Conservation (phyloP, 2,113 vertebrate genomes). For the Tichodroma muraria region DNA sequence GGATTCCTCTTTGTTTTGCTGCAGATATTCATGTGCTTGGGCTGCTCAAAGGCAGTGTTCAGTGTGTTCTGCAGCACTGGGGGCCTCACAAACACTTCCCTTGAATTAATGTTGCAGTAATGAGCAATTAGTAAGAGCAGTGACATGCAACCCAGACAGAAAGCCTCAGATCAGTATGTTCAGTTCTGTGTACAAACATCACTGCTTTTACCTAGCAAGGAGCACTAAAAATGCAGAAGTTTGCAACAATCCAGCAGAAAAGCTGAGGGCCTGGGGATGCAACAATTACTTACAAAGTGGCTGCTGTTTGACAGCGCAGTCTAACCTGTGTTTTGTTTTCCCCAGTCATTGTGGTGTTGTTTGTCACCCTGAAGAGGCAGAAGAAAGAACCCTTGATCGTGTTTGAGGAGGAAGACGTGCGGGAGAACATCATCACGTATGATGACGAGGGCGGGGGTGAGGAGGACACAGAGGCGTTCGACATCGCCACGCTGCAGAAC, state of each 20-base stretch:
- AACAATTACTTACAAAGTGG: not conserved
- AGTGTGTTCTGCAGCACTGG: not conserved
- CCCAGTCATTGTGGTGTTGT: slow-evolving; percentile 89
- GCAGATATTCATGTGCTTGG: not conserved
- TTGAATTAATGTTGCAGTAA: not conserved
- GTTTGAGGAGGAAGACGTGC: slow-evolving; percentile 96
- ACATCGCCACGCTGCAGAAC: slow-evolving; percentile 96
- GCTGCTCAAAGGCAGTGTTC: not conserved
- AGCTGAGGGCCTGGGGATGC: not conserved
- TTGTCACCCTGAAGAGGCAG: slow-evolving; percentile 91
- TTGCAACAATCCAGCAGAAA: not conserved
- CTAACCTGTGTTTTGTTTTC: not conserved
- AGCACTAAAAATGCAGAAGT: not conserved
- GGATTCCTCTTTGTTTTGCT: not conserved
- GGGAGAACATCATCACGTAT: slow-evolving; percentile 98
- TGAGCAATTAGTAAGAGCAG: not conserved
- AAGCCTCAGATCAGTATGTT: not conserved
- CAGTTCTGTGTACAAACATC: not conserved
- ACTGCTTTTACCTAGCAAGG: not conserved
- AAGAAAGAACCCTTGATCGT: slow-evolving; percentile 96
- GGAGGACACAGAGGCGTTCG: slow-evolving; percentile 97
- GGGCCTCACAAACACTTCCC: not conserved
- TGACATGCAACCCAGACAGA: not conserved
- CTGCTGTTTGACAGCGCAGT: too few species aligned
- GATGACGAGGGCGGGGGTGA: slow-evolving; percentile 96